Evolutionary conservation across 2,888 invertebrate species (phyloP), one percentile per base, ranked within the genome.

Genomic region (Tanytarsus gracilentus): DNA sequence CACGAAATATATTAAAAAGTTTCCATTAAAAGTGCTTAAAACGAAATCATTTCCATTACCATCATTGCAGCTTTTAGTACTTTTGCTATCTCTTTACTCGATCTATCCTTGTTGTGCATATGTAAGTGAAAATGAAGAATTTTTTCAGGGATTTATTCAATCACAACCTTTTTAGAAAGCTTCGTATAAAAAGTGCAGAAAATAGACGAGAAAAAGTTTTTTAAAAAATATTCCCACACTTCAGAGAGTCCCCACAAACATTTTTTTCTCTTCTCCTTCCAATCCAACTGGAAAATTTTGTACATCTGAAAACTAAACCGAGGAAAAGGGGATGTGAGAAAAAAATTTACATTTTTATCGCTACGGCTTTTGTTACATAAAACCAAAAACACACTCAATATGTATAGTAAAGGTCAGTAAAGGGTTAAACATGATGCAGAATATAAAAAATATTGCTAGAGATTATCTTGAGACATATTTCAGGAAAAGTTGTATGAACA

Each of bases 111-210:
- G 9, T 4, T 23, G 23, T 23, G 3, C 11, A 21, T 23, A 44
- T 18, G 5, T 23, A 2, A 44, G 21, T 44, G 4, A 44, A 44
- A 23, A 8, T 14, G n/a, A 36, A 14, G 23, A 44, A 44, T 23
- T 44, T 14, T 44, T 44, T 44, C 44, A 44, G 44, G 44, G 44
- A 44, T 44, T 44, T 44, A 44, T 44, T 44, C 44, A 44, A 23
- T 39, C n/a, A n/a, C n/a, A n/a, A n/a, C n/a, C 14, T 39, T 44
- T 18, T 18, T 18, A 44, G 16, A 3, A 21, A 44, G n/a, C n/a
- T 18, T 7, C 9, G 4, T 21, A 44, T 21, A 18, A 44, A 44
- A 16, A 18, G 18, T 44, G 6, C 8, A 44, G 2, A 18, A 16
- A 5, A 40, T 18, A 40, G n/a, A n/a, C n/a, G n/a, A n/a, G n/a